These are phyloP conservation scores for Stomorhina lunata DNA, from an alignment of 2,888 invertebrate genomes.

Conservation along the genomic window DNA sequence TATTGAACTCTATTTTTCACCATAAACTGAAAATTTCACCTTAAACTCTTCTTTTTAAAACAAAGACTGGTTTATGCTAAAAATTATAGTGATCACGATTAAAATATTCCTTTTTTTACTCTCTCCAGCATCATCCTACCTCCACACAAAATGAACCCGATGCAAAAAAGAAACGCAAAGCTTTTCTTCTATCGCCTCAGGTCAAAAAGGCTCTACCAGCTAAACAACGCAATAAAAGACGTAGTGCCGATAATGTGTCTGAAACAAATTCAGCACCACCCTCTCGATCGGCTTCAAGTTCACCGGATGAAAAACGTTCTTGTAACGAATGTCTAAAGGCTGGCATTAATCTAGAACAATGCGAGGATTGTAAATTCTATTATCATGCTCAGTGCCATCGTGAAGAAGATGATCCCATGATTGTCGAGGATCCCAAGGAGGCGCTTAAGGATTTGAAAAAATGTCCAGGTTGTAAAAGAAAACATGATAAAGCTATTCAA, in stretches of 20 bases:
- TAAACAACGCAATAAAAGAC: conserved; percentile 68
- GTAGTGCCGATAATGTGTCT: conserved; percentile 57
- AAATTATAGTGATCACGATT: neutral
- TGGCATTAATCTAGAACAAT: conserved; percentile 70
- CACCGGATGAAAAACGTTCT: conserved; percentile 70
- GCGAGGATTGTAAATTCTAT: conserved; percentile 69
- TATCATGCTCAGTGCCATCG: conserved; percentile 72
- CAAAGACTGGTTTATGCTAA: no score
- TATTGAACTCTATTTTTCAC: no score
- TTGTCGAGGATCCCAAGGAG: conserved; percentile 27
- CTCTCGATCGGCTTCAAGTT: conserved; percentile 71
- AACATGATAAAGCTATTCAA: conserved; percentile 53
- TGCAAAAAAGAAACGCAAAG: conserved; percentile 74
- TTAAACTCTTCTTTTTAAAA: no score
- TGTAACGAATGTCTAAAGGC: conserved; percentile 75
- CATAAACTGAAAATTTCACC: no score
- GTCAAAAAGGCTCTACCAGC: conserved; percentile 72
- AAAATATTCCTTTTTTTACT: neutral
- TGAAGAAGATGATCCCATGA: conserved; percentile 57
- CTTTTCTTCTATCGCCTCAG: conserved; percentile 76
- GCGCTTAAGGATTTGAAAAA: conserved; percentile 42
- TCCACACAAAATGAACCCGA: conserved; percentile 45
- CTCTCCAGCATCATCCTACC: conserved; percentile 40
- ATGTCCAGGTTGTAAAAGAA: conserved; percentile 67
- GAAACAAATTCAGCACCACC: conserved; percentile 49